A percentile compares a stretch with the other conserved stretches of the same genome.
phyloP scores from a whole-genome alignment of 2,113 vertebrate genomes.

The Blennius ocellaris region DNA sequence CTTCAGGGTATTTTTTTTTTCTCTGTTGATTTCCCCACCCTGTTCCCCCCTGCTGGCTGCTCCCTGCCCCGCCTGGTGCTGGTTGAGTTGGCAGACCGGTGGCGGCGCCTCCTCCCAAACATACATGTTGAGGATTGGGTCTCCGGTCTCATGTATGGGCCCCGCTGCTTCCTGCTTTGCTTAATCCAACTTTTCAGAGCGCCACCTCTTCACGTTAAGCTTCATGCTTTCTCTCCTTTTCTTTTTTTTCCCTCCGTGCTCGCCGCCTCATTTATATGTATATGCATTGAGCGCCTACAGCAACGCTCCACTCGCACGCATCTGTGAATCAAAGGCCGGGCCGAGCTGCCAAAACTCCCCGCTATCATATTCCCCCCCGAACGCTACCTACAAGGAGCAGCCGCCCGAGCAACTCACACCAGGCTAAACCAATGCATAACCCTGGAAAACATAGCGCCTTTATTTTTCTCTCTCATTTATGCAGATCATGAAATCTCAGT shows the following conservation, averaged over 20 bases:
- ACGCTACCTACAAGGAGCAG: constrained; percentile 41
- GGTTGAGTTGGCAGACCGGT: neutral
- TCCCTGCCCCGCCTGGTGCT: constrained; percentile 16
- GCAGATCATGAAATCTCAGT: constrained; percentile 17
- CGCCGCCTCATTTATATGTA: constrained; percentile 75
- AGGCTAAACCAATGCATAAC: constrained; percentile 9
- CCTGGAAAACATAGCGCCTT: constrained; percentile 14
- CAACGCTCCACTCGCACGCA: constrained; percentile 61
- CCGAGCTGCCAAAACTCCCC: constrained; percentile 56
- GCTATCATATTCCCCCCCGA: constrained; percentile 46
- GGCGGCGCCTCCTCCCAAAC: constrained; percentile 30
- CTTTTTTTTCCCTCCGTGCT: constrained; percentile 35
- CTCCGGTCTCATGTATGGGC: constrained; percentile 46
- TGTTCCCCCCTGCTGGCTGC: neutral
- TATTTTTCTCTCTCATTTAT: constrained; percentile 42
- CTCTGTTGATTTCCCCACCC: neutral
- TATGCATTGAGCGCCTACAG: constrained; percentile 77
- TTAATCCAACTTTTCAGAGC: constrained; percentile 77
- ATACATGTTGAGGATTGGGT: constrained; percentile 44
- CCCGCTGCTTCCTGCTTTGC: constrained; percentile 62
- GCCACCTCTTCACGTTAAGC: constrained; percentile 71
- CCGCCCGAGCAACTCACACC: constrained; percentile 24
- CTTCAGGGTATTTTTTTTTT: constrained; percentile 27
- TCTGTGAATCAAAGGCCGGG: constrained; percentile 64
- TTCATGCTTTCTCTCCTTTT: constrained; percentile 66